phyloP scores from a whole-genome alignment of 2,113 vertebrate species.

The Collichthys lucidus region DNA sequence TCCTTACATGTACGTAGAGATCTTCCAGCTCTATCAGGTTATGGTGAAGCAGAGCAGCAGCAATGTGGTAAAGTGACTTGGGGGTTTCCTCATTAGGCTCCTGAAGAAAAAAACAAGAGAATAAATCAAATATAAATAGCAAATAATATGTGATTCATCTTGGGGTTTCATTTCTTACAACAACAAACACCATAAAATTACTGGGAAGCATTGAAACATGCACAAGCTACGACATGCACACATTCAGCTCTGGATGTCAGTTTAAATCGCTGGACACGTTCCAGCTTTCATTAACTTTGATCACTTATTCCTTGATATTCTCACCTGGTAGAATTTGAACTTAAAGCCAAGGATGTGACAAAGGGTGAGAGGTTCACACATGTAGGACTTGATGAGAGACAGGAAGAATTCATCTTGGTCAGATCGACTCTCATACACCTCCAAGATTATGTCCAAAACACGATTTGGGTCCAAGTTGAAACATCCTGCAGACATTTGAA shows the following conservation, averaged over 20 bases:
- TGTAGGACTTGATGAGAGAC: slow-evolving; percentile 97
- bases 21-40: slow-evolving; percentile 97
- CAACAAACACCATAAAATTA: neutral
- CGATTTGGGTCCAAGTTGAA: slow-evolving; percentile 99
- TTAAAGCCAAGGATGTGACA: slow-evolving; percentile 99
- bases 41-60: slow-evolving; percentile 95
- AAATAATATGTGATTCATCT: neutral
- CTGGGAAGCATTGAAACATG: neutral
- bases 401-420: slow-evolving; percentile 98
- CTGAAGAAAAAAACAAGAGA: slow-evolving; percentile 75
- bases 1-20: slow-evolving; percentile 97
- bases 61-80: slow-evolving; percentile 95
- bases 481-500: slow-evolving; percentile 86
- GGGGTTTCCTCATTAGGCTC: slow-evolving; percentile 98
- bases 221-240: neutral
- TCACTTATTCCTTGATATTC: neutral
- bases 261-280: neutral
- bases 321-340: slow-evolving; percentile 99
- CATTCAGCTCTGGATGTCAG: neutral
- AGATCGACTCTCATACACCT: slow-evolving; percentile 96
- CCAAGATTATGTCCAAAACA: slow-evolving; percentile 97
- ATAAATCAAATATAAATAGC: neutral
- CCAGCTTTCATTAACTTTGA: neutral
- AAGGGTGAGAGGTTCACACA: slow-evolving; percentile 98
- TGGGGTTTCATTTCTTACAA: neutral